These are phyloP conservation scores for Pseudomyrmex cubaensis DNA, from an alignment of 1,140 invertebrate species.

Conservation along the genomic window DNA sequence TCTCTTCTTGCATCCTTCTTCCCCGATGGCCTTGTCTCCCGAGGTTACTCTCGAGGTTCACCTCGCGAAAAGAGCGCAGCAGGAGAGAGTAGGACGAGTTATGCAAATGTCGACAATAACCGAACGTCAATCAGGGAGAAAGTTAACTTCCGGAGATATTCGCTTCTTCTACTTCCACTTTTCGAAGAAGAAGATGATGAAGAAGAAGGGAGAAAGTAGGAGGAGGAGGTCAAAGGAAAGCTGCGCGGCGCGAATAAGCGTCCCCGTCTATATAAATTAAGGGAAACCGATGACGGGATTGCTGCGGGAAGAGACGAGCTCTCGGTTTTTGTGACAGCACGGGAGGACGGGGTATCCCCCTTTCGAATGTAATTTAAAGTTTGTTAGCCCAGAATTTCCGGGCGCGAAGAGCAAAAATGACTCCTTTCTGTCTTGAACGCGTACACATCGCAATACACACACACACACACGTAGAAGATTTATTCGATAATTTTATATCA, in stretches of 20 bases:
- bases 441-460: no score
- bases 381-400: conserved; percentile 39
- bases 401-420: conserved; percentile 57
- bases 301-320: conserved; percentile 50
- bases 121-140: conserved; percentile 83
- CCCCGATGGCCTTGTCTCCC: conserved; percentile 66
- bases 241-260: conserved; percentile 52
- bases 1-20: conserved; percentile 14
- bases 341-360: conserved; percentile 40
- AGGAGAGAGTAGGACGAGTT: conserved; percentile 70
- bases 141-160: conserved; percentile 78
- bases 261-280: conserved; percentile 67
- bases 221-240: background rate
- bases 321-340: conserved; percentile 24
- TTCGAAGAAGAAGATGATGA: no score
- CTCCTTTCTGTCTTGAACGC: background rate
- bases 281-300: conserved; percentile 62
- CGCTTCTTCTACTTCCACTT: background rate
- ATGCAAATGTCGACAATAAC: conserved; percentile 84
- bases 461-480: no score
- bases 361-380: conserved; percentile 72
- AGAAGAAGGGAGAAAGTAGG: background rate
- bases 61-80: conserved; percentile 55
- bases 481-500: no score
- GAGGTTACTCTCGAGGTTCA: conserved; percentile 62